Conservation (phyloP, 2,888 invertebrate species). For the Macrosiphum euphorbiae region DNA sequence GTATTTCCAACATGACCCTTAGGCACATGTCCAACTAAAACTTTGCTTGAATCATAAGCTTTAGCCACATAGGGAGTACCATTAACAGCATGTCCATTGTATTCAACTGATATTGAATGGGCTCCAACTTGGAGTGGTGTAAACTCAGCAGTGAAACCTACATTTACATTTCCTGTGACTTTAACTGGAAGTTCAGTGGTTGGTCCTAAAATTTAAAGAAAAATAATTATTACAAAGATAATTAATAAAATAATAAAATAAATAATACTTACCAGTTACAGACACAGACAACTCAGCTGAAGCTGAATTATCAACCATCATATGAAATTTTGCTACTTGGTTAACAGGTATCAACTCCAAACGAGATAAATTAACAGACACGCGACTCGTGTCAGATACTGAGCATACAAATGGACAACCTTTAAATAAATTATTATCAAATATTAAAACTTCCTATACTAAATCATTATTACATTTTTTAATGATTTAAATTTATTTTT, state of each 20-base stretch:
- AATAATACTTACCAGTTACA: conserved; percentile 74
- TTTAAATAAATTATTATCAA: conserved; percentile 66
- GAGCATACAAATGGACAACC: conserved; percentile 89
- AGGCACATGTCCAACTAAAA: conserved; percentile 85
- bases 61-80: conserved; percentile 92
- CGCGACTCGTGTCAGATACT: conserved; percentile 83
- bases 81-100: conserved; percentile 88
- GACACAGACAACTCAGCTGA: conserved; percentile 90
- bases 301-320: conserved; percentile 80
- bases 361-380: conserved; percentile 80
- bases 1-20: conserved; percentile 88
- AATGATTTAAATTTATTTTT: conserved; percentile 43
- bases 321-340: conserved; percentile 83
- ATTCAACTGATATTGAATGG: conserved; percentile 90
- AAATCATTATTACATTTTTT: conserved; percentile 27
- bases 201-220: conserved; percentile 75
- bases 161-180: conserved; percentile 88
- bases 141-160: conserved; percentile 91
- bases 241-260: background rate
- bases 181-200: conserved; percentile 88
- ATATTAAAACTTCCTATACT: conserved; percentile 3
- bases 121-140: conserved; percentile 94
- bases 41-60: conserved; percentile 92
- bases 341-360: conserved; percentile 89
- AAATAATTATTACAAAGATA: conserved; percentile 10